Conservation (phyloP, 2,113 vertebrate genomes). For the Barbus barbus region DNA sequence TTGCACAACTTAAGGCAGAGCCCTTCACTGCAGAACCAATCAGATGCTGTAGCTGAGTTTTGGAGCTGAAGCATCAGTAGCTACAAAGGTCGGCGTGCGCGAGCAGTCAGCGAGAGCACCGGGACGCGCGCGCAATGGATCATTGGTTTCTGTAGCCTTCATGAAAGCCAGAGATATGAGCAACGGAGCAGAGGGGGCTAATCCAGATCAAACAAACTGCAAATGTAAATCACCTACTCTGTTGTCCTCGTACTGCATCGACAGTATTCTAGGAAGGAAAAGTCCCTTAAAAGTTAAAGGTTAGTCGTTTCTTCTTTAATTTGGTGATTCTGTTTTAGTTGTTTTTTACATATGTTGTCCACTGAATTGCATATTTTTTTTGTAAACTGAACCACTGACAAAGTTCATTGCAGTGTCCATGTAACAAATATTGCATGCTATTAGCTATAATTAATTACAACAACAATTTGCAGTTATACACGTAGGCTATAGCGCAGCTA, state of each 20-base stretch:
- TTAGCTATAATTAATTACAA: background rate
- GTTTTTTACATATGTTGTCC: background rate
- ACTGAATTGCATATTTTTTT: background rate
- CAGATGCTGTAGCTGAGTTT: constrained; percentile 40
- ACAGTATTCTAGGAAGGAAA: constrained; percentile 84
- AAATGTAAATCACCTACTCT: constrained; percentile 84
- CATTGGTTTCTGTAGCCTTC: background rate
- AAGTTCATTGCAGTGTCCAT: background rate
- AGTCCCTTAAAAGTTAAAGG: constrained; percentile 84
- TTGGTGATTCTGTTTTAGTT: background rate
- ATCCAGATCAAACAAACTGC: constrained; percentile 78
- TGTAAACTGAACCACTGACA: background rate
- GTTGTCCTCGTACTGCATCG: constrained; percentile 87
- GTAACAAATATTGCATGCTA: background rate
- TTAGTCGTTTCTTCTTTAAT: constrained; percentile 58
- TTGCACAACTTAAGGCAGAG: background rate
- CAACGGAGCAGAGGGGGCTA: constrained; percentile 77
- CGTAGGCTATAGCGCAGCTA: background rate
- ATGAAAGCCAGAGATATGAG: constrained; percentile 71
- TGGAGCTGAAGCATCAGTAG: constrained; percentile 48
- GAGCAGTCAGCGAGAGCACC: background rate
- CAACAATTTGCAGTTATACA: background rate
- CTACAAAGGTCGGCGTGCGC: constrained; percentile 39
- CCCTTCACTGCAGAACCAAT: constrained; percentile 45
- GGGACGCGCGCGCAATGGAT: background rate